phyloP scores from a whole-genome alignment of 1,140 invertebrate genomes.

The Anastatus disparis region DNA sequence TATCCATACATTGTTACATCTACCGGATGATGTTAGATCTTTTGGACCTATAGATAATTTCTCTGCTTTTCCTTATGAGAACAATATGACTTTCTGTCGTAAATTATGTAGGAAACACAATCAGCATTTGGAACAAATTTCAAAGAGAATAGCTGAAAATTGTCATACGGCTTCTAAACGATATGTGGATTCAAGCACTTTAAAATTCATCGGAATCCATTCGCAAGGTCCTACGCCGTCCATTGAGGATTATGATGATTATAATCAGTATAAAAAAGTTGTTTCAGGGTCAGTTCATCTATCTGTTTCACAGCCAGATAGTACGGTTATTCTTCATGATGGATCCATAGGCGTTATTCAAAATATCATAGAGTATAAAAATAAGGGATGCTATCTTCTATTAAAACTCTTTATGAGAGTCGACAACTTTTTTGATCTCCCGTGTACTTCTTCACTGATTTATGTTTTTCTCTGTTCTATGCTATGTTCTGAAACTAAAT shows the following conservation, averaged over 20 bases:
- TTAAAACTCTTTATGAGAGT: background rate
- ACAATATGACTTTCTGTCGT: no score
- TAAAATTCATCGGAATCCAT: no score
- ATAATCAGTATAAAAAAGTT: background rate
- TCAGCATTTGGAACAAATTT: slow-evolving; percentile 35
- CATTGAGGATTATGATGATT: background rate
- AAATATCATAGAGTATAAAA: background rate
- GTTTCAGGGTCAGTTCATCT: background rate
- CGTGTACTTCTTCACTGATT: background rate
- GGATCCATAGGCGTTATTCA: background rate
- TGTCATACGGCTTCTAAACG: background rate
- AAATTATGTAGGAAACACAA: slow-evolving; percentile 26
- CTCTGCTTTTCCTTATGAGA: slow-evolving; percentile 40
- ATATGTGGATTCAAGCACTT: no score
- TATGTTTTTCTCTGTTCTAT: background rate
- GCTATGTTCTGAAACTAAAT: background rate
- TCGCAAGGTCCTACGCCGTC: no score
- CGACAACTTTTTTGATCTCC: background rate
- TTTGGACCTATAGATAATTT: slow-evolving; percentile 38
- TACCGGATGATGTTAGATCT: no score
- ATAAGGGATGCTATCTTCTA: background rate
- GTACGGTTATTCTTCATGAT: background rate
- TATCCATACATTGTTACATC: no score
- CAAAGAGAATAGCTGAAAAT: slow-evolving; percentile 9
- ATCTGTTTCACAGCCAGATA: background rate